Evolutionary conservation across 2,113 vertebrate genomes (phyloP).

Genomic region (Mola mola): DNA sequence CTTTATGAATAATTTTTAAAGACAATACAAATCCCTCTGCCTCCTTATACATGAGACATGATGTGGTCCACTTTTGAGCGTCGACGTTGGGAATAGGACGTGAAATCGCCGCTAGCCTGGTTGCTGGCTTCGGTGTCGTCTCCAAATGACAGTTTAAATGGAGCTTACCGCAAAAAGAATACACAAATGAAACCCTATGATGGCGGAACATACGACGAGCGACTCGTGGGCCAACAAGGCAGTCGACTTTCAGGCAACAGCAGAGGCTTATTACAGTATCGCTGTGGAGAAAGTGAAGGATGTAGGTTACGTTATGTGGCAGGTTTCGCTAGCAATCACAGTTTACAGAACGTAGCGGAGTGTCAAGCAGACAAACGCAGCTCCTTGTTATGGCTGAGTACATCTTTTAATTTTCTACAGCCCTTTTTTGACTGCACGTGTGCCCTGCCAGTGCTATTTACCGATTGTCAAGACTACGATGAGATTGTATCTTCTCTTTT

Average conservation of each 20-base stretch:
- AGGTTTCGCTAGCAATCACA: conserved; percentile 65
- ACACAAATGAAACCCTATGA: conserved; percentile 36
- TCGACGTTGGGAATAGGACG: conserved; percentile 67
- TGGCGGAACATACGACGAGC: conserved; percentile 69
- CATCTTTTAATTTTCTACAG: neutral
- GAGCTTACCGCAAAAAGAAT: neutral
- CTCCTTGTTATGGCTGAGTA: neutral
- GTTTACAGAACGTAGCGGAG: conserved; percentile 19
- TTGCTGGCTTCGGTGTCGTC: conserved; percentile 27
- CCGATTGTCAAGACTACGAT: conserved; percentile 31
- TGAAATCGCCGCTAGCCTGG: conserved; percentile 53
- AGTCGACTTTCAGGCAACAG: conserved; percentile 67
- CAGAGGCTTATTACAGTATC: conserved; percentile 77
- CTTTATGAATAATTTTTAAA: rapidly evolving
- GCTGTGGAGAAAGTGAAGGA: conserved; percentile 82
- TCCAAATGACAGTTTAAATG: conserved; percentile 15
- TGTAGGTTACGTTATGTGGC: conserved; percentile 78
- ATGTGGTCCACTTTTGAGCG: conserved; percentile 35
- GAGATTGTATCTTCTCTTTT: neutral
- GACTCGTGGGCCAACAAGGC: conserved; percentile 59
- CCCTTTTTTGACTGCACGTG: neutral
- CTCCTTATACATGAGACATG: conserved; percentile 12
- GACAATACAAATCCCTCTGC: rapidly evolving
- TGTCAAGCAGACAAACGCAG: conserved; percentile 3
- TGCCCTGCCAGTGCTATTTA: neutral